Percentiles rank a stretch among this genome's conserved stretches.
These are phyloP conservation scores for Mionectes macconnelli DNA, from an alignment of 2,113 vertebrate genomes.

Conservation along the genomic window DNA sequence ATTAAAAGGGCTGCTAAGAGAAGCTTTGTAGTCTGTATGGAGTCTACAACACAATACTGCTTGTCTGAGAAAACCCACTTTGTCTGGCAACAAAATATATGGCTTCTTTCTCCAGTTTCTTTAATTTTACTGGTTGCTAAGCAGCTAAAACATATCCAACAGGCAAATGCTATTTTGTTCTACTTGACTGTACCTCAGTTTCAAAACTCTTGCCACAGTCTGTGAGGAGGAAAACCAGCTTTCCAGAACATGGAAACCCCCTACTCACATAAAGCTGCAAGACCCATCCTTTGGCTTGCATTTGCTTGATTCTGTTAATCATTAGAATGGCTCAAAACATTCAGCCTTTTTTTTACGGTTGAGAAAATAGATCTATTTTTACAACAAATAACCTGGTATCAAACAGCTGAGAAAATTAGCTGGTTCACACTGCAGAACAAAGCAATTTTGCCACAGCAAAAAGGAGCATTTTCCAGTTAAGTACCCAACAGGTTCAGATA, in stretches of 20 bases:
- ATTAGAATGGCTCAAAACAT: background rate
- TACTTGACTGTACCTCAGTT: background rate
- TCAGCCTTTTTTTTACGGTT: background rate
- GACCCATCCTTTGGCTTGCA: background rate
- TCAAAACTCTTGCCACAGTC: background rate
- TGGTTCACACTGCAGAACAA: background rate
- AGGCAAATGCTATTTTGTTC: background rate
- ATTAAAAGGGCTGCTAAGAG: background rate
- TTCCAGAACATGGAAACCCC: background rate
- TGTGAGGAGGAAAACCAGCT: background rate
- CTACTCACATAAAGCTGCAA: background rate
- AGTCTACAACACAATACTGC: background rate
- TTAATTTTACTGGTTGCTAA: background rate
- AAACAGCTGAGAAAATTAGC: slow-evolving; percentile 13
- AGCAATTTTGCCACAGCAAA: background rate
- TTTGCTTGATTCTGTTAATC: background rate
- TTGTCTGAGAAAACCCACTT: background rate
- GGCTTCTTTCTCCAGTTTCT: background rate
- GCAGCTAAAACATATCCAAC: background rate
- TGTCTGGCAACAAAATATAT: background rate
- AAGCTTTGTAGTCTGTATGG: background rate
- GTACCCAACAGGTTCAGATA: background rate
- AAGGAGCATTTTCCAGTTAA: background rate
- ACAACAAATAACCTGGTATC: background rate
- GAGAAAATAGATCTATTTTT: slow-evolving; percentile 10